These are phyloP conservation scores for Erythrocercus mccallii DNA, from an alignment of 2,113 vertebrate genomes.

Conservation along the genomic window DNA sequence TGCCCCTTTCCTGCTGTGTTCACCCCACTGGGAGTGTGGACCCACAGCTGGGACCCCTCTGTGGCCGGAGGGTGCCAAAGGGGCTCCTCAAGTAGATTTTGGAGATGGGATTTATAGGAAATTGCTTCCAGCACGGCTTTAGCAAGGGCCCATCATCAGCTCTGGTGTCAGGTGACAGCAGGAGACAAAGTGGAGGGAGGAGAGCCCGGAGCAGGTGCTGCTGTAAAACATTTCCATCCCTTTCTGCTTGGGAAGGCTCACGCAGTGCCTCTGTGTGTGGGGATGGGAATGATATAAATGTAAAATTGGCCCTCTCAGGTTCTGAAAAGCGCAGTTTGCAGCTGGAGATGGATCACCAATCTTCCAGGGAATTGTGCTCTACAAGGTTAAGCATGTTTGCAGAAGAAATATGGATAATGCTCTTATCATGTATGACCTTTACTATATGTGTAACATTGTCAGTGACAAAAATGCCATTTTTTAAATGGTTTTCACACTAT, in stretches of 20 bases:
- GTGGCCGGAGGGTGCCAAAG: background rate
- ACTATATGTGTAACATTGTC: slow-evolving; percentile 53
- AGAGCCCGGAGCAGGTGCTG: background rate
- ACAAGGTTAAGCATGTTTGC: slow-evolving; percentile 71
- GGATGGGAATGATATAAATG: slow-evolving; percentile 22
- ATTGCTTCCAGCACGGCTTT: accelerated
- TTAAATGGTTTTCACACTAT: slow-evolving; percentile 67
- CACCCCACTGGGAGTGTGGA: background rate
- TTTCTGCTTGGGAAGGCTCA: background rate
- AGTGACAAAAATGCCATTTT: slow-evolving; percentile 69
- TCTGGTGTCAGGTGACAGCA: background rate
- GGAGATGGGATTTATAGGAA: background rate
- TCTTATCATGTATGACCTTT: slow-evolving; percentile 69
- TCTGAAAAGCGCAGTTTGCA: slow-evolving; percentile 29
- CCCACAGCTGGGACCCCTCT: background rate
- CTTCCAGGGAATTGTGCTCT: slow-evolving; percentile 50
- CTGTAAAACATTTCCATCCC: background rate
- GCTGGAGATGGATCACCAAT: slow-evolving; percentile 52
- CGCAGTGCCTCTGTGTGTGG: background rate
- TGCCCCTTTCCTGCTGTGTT: background rate
- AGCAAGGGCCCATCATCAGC: background rate
- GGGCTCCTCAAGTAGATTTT: background rate
- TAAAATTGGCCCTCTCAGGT: slow-evolving; percentile 37
- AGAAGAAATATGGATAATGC: slow-evolving; percentile 61
- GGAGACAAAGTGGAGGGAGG: background rate